These are phyloP conservation scores for Talpa occidentalis DNA, from an alignment of 2,113 vertebrate genomes.

Conservation along the genomic window DNA sequence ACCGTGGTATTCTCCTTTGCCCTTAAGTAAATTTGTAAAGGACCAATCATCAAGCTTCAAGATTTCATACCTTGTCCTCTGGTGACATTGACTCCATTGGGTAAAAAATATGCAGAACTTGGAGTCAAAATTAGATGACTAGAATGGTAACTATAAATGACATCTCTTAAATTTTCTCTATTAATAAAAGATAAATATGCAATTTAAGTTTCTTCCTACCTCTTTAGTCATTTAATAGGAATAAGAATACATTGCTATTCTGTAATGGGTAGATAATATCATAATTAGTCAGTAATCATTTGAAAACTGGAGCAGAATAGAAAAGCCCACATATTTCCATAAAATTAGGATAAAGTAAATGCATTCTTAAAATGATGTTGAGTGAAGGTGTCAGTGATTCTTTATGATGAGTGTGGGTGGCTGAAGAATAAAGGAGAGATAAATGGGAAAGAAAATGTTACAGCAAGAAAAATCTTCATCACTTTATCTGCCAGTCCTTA, in stretches of 20 bases:
- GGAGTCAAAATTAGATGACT: conserved; percentile 59
- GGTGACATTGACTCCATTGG: not conserved
- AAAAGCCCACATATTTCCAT: conserved; percentile 48
- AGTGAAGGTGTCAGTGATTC: conserved; percentile 1
- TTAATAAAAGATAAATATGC: conserved; percentile 42
- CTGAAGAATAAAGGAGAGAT: conserved; percentile 20
- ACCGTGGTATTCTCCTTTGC: not conserved
- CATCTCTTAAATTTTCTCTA: conserved; percentile 36
- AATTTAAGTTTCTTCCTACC: conserved; percentile 35
- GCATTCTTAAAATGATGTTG: conserved; percentile 3
- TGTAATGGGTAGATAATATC: conserved; percentile 50
- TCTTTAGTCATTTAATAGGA: conserved; percentile 56
- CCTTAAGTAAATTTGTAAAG: not conserved
- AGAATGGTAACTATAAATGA: conserved; percentile 26
- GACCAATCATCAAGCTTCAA: not conserved
- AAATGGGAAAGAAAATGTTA: not conserved
- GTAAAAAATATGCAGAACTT: conserved; percentile 26
- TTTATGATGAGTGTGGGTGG: conserved; percentile 24
- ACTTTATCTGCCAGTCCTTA: not conserved
- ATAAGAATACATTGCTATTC: conserved; percentile 17
- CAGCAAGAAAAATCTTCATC: not conserved
- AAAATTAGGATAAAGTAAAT: conserved; percentile 46
- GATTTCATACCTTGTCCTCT: conserved; percentile 27
- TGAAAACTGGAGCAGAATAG: conserved; percentile 50
- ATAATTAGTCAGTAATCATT: conserved; percentile 56